phyloP scores from a whole-genome alignment of 2,797 vertebrate species.

The Mormyrus proboscirostris region DNA sequence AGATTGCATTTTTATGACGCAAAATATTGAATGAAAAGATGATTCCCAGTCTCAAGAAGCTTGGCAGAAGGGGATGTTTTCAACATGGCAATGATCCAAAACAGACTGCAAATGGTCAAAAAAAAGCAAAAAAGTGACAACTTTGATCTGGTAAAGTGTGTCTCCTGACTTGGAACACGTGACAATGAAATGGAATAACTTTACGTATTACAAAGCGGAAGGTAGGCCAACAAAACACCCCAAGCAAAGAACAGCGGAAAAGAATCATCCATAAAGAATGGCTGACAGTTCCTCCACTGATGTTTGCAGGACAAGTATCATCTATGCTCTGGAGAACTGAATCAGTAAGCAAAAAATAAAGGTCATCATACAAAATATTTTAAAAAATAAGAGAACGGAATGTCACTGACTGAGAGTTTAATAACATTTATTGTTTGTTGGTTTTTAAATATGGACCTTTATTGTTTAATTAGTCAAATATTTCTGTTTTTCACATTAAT shows the following conservation, averaged over 20 bases:
- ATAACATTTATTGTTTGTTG: not conserved
- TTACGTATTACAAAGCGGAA: not conserved
- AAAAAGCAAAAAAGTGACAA: not conserved
- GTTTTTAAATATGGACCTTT: not conserved
- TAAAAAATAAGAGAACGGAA: not conserved
- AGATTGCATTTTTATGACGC: not conserved
- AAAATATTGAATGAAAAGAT: not conserved
- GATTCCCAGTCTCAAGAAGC: not conserved
- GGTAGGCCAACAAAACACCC: not conserved
- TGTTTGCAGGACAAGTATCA: not conserved
- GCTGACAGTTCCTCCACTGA: not conserved
- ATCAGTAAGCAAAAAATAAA: not conserved
- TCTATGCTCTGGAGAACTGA: not conserved
- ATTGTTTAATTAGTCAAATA: not conserved
- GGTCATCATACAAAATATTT: not conserved
- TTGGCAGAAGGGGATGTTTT: not conserved
- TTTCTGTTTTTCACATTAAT: not conserved
- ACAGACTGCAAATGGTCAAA: not conserved
- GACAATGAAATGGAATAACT: not conserved
- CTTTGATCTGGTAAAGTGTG: not conserved
- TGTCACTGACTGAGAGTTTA: not conserved
- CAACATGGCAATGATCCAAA: not conserved
- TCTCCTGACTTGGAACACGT: not conserved
- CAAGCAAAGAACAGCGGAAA: not conserved
- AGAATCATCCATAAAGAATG: not conserved